Conservation (phyloP, 92 coral and sea anemone species). For the Heteractis magnifica region DNA sequence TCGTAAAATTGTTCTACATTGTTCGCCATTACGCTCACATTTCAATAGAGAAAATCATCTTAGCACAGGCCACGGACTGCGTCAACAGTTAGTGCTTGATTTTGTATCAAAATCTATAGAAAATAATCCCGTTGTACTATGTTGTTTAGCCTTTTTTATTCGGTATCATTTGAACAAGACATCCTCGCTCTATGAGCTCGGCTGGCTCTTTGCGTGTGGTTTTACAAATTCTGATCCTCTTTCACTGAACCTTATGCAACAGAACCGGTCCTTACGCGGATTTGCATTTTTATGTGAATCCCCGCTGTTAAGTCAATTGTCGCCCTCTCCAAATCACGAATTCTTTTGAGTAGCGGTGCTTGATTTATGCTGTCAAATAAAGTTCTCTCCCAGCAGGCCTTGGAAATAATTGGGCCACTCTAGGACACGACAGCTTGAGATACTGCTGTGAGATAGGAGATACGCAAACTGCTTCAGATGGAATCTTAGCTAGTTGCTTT, state of each 20-base stretch:
- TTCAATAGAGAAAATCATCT: neutral
- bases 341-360: conserved; percentile 25
- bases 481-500: neutral
- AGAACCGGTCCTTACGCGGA: conserved; percentile 5
- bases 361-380: conserved; percentile 14
- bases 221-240: conserved; percentile 1
- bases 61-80: neutral
- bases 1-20: neutral
- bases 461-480: neutral
- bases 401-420: conserved; percentile 4
- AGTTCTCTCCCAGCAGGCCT: conserved; percentile 30
- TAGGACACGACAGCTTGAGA: neutral
- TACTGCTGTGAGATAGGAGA: conserved; percentile 20
- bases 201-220: conserved; percentile 32
- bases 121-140: neutral
- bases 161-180: neutral
- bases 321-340: conserved; percentile 28
- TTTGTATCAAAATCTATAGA: neutral
- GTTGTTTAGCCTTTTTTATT: neutral
- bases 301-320: conserved; percentile 33
- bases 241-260: neutral
- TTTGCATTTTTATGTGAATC: conserved; percentile 22
- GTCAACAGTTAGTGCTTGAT: neutral
- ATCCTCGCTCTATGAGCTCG: conserved; percentile 11
- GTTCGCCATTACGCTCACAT: neutral